Evolutionary conservation across 2,113 vertebrate species (phyloP), one percentile per base, ranked within the genome.

Genomic region (Gymnarchus niloticus): DNA sequence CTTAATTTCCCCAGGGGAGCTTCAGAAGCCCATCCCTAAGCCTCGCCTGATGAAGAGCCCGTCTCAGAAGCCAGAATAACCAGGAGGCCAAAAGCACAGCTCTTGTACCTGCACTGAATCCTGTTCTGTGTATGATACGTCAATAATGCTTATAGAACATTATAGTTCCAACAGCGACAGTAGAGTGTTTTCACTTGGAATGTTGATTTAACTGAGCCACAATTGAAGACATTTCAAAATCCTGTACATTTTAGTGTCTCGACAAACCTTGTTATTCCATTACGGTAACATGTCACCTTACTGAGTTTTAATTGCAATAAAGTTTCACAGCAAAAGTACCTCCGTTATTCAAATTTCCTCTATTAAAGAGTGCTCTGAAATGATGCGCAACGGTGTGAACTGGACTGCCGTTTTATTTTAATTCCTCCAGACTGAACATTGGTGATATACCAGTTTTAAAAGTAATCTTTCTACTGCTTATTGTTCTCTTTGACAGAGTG

Each of bases 31-130:
- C 12, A 37, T 73, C 44, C 69, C 93, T 19, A 86, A 90, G 83
- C 87, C 90, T 83, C 84, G 90, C 23, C 90, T 89, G 19, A 87
- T 65, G 17, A 93, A 86, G 46, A 93, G 90, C 0, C 92, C 94
- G 86, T 92, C 92, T 87, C 93, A 93, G 19, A 93, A 93, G 0
- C 92, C 93, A 37, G 94, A 95, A 52, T 51, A 51, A 56, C 54
- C 56, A 23, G 33, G 49, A 81, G 19, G 1, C 14, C 54, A 57
- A 33, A 83, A 14, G 1, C 19, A 76, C 25, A n/a, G 6, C 23
- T 25, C 10, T 17, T 23, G n/a, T n/a, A 23, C 2, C 61, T 1
- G 17, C 14, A 21, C 41, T 59, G 56, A 80, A 19, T 23, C 23
- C 0, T 57, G 21, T 46, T 8, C 23, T 37, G 19, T 44, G 19